Evolutionary conservation across 2,888 invertebrate genomes (phyloP), one percentile per base, ranked within the genome.

Genomic region (Plebejus argus): DNA sequence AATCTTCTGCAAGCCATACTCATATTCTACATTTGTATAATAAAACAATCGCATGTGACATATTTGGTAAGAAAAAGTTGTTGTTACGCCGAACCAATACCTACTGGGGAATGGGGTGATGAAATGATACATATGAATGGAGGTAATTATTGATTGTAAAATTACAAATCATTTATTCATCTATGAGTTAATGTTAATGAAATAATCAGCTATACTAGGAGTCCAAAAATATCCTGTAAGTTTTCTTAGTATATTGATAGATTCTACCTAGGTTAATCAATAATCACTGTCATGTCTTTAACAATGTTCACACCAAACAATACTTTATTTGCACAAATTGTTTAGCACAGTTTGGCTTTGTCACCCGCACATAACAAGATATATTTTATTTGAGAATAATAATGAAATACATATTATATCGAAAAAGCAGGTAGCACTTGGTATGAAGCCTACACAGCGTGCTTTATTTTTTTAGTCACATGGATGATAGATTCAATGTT

Each of bases 91-190:
- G 96, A 97, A 81, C 96, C 96, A 0, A 95, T 96, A 45, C 96
- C 96, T 3, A 95, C 95, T 0, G 95, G 95, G n/a, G 97, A 98
- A 85, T 98, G 97, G 97, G 98, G 98, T 0, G 98, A 98, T 85
- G 98, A 98, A 91, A 96, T 98, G 97, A 96, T 97, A 77, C 97
- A 97, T 80, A 97, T 98, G 96, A 97, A 97, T 85, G 96, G 96
- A 20, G 95, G 95, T 1, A 91, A 90, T 82, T 92, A 92, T 82
- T 91, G 82, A 81, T 56, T 70, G 35, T 75, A 33, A 75, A 58
- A 28, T 33, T 66, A 66, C 66, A 66, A 23, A 12, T 28, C 12
- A 66, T 66, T 61, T 61, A 12, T 15, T 66, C 5, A 18, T 33
- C 28, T 61, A 61, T 12, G 12, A 61, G 61, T 20, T 61, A 20